Base-by-base conservation (phyloP, 2,888 invertebrate genomes). In the Drosophila seclusa region DNA sequence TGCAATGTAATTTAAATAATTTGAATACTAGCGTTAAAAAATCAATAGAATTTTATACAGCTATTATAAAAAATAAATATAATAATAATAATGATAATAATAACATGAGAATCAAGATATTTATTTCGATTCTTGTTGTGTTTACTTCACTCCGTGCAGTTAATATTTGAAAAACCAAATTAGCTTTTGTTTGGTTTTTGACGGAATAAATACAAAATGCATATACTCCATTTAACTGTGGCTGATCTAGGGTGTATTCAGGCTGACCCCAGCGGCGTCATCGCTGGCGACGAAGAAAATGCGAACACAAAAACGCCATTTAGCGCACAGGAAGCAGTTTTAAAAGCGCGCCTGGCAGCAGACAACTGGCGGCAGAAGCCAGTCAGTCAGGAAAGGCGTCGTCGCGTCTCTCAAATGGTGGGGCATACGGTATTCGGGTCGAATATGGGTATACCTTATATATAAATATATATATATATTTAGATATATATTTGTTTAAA, bases 301-400 rank as follows among this genome's bases (percentile, higher is more conserved):
- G 73, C 73, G 75, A 76, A 82, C 84, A 91, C 83, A 91, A 89
- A 91, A 90, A 91, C 90, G 81, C 82, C 90, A 91, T 91, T 91
- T 91, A 91, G 84, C 79, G 78, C 82, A 83, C 89, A 91, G 90
- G 91, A 91, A 91, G 77, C 89, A 82, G 82, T 79, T 89, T 82
- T 86, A 88, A 88, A 88, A 87, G 83, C 90, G 68, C 75, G 69
- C 77, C 80, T 71, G 66, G 57, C 70, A 52, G 48, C 58, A 64
- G 69, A 67, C 64, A 59, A 27, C 42, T 36, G 52, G 54, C 42
- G 61, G 60, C 71, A 42, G 69, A 54, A 61, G 71, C 57, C 69
- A 55, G 53, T 68, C 13, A 16, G 34, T 16, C 36, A 53, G 53
- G 38, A 11, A 64, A 74, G 82, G 86, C 78, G 80, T 60, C 82